A percentile compares a stretch with the other conserved stretches of the same genome.
Evolutionary conservation across 2,113 vertebrate genomes (phyloP).

Genomic region (Siniperca knerii): DNA sequence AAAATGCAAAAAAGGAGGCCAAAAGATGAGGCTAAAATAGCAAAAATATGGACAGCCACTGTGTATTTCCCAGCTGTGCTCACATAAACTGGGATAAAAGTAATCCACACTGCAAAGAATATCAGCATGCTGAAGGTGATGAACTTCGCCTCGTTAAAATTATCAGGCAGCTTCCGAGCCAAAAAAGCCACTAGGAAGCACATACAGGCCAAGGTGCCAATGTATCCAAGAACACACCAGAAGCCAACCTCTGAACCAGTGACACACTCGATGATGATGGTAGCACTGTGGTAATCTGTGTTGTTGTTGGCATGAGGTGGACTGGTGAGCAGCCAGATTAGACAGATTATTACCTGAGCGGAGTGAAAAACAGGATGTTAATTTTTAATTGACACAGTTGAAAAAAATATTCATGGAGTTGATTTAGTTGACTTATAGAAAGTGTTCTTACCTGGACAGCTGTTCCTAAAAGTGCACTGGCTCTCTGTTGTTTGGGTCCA

Average conservation of each 20-base stretch:
- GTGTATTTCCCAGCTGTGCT: conserved; percentile 83
- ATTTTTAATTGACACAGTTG: background rate
- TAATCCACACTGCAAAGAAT: conserved; percentile 82
- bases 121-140: conserved; percentile 84
- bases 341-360: conserved; percentile 70
- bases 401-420: background rate
- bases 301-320: conserved; percentile 76
- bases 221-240: conserved; percentile 80
- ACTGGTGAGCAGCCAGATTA: conserved; percentile 75
- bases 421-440: rapidly evolving
- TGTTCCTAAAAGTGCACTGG: conserved; percentile 77
- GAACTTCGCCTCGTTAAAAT: conserved; percentile 83
- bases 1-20: conserved; percentile 79
- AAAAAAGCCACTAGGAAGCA: conserved; percentile 79
- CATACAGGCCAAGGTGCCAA: conserved; percentile 75
- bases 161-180: conserved; percentile 77
- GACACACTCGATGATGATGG: conserved; percentile 77
- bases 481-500: conserved; percentile 73
- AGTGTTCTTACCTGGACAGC: conserved; percentile 69
- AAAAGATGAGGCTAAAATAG: conserved; percentile 79
- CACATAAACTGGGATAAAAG: conserved; percentile 82
- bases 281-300: conserved; percentile 67
- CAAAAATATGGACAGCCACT: conserved; percentile 82
- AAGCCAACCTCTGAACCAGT: conserved; percentile 76
- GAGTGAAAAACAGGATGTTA: background rate